These are phyloP conservation scores for Oreortyx pictus DNA, from an alignment of 2,797 vertebrate genomes.

Conservation along the genomic window DNA sequence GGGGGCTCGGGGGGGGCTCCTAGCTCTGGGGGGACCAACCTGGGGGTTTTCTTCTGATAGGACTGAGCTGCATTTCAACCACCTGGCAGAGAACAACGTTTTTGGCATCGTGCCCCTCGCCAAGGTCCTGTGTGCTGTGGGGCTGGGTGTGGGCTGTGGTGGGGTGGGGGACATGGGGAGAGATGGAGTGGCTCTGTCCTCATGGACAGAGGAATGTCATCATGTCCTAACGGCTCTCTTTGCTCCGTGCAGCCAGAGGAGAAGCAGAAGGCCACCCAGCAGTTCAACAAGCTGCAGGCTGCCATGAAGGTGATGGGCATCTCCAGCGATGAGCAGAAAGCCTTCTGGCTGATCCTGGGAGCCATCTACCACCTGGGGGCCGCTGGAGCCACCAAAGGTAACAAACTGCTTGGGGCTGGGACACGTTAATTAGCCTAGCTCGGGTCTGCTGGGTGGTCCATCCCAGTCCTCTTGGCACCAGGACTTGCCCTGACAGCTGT, in stretches of 20 bases:
- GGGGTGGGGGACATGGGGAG: background rate
- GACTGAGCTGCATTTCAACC: conserved; percentile 96
- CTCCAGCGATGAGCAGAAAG: conserved; percentile 92
- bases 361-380: conserved; percentile 95
- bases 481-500: background rate
- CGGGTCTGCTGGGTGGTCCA: background rate
- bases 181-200: no score
- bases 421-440: rapidly evolving
- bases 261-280: conserved; percentile 92
- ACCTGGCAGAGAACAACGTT: conserved; percentile 91
- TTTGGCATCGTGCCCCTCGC: conserved; percentile 89
- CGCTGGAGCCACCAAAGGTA: conserved; percentile 97
- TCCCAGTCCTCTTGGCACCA: background rate
- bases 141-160: background rate
- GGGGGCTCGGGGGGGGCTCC: background rate
- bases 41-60: conserved; percentile 70
- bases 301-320: conserved; percentile 97
- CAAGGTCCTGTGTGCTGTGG: conserved; percentile 80
- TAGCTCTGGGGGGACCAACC: rapidly evolving
- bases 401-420: background rate
- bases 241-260: conserved; percentile 86
- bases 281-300: conserved; percentile 95
- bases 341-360: conserved; percentile 93
- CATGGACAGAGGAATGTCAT: background rate
- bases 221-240: rapidly evolving